Evolutionary conservation across 2,888 invertebrate genomes (phyloP).

Genomic region (Pilophorus perplexus): DNA sequence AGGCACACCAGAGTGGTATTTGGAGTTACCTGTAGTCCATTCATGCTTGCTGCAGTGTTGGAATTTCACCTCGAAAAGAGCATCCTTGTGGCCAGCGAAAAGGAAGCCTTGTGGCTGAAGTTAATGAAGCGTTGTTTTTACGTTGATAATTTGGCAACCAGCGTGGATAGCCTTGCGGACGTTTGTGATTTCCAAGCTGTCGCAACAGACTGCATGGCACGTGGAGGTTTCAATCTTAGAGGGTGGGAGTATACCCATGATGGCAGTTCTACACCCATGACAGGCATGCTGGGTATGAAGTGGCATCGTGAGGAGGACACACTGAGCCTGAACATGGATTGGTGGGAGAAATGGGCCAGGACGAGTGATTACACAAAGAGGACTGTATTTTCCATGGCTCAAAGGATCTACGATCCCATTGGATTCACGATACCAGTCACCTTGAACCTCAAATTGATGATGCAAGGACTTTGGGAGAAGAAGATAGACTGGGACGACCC

Average conservation of each 20-base stretch:
- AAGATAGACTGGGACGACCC: background rate
- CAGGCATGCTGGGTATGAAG: conserved; percentile 20
- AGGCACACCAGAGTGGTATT: too few species aligned
- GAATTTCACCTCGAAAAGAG: too few species aligned
- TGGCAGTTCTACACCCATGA: background rate
- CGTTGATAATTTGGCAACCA: conserved; percentile 7
- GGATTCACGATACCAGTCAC: conserved; percentile 6
- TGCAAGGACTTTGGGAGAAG: conserved; percentile 6
- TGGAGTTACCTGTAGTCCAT: too few species aligned
- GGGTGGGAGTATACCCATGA: background rate
- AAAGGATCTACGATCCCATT: conserved; percentile 32
- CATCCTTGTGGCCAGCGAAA: conserved; percentile 43
- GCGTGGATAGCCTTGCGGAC: background rate
- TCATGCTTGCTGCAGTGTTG: too few species aligned
- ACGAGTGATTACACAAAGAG: conserved; percentile 8
- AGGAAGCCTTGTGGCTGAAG: conserved; percentile 5
- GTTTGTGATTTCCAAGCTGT: background rate
- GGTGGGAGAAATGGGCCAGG: conserved; percentile 17
- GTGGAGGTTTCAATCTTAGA: background rate
- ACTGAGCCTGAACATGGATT: background rate
- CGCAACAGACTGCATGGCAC: background rate
- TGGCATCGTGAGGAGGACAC: conserved; percentile 46
- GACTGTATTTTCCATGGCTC: conserved; percentile 3
- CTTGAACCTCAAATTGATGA: background rate
- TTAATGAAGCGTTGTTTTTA: background rate